Evolutionary conservation across 2,113 vertebrate genomes (phyloP), one percentile per base, ranked within the genome.

Genomic region (Scopus umbretta): DNA sequence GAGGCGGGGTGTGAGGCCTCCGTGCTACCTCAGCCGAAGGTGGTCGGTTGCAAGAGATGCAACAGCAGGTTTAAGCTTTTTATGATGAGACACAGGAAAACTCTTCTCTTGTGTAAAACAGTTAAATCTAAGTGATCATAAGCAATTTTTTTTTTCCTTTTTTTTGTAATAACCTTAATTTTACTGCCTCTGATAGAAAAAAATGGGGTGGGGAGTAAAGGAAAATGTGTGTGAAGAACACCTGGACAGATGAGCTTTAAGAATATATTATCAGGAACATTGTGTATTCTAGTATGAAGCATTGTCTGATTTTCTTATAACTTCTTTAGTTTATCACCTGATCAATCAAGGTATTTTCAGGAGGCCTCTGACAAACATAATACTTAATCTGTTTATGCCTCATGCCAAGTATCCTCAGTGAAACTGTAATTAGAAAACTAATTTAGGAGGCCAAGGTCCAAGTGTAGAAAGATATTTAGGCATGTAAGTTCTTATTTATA

Each of bases 381-480:
- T 29, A 61, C 13, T 70, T 80, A 52, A 71, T 74, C 30, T 86
- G 10, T 56, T 88, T 96, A 56, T 53, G 26, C 52, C 17, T 92
- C 25, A 30, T 71, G 29, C 13, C 62, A 92, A 67, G 5, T 62
- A 61, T 50, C 16, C 22, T 84, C 36, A 66, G 18, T 80, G 53
- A 91, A 68, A 82, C 17, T 53, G 40, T 45, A 92, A 95, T 92
- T 95, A 86, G 23, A 70, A 95, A 95, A 84, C 59, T 91, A 81
- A 92, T 90, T 82, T 74, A 26, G 32, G 23, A 80, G 59, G 40
- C 32, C 34, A 80, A 92, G 43, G 38, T 80, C 72, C 83, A 86
- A 58, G 38, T 74, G n/a, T 6, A 3, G 22, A 74, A 83, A 84
- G 36, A 84, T 32, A 86, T 89, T 79, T 79, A 94, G 42, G 4